phyloP scores from a whole-genome alignment of 2,888 invertebrate species.

The Hedychridium roseum region DNA sequence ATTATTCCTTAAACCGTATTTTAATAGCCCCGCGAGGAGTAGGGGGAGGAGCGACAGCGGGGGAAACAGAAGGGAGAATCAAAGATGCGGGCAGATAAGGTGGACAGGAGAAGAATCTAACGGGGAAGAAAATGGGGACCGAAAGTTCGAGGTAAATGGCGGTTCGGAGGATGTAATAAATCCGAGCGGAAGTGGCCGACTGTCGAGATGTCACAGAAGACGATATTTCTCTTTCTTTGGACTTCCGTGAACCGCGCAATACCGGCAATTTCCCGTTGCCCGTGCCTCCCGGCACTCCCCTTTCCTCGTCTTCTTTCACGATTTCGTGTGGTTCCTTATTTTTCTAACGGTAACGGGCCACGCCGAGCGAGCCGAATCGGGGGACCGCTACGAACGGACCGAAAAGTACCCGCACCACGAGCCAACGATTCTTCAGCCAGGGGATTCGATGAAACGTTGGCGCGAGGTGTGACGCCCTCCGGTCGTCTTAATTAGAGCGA shows the following conservation, averaged over 20 bases:
- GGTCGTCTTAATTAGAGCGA: too few species aligned
- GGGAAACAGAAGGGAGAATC: background rate
- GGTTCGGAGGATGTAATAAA: background rate
- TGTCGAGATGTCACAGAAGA: conserved; percentile 2
- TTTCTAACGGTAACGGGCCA: conserved; percentile 23
- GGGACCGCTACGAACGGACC: conserved; percentile 3
- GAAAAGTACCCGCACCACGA: conserved; percentile 4
- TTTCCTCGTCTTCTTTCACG: conserved; percentile 4
- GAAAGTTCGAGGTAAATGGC: background rate
- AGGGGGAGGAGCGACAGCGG: background rate
- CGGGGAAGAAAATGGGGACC: background rate
- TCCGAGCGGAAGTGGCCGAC: conserved; percentile 1
- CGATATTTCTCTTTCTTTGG: conserved; percentile 27
- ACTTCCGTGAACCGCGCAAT: conserved; percentile 16
- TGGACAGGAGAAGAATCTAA: background rate
- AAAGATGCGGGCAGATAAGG: background rate
- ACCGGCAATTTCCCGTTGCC: conserved; percentile 32
- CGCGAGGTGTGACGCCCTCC: too few species aligned
- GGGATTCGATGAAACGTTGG: too few species aligned
- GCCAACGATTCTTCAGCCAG: background rate
- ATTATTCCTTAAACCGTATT: conserved; percentile 30
- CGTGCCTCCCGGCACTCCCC: too few species aligned
- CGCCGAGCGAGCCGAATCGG: conserved; percentile 19
- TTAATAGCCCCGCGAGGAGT: conserved; percentile 9
- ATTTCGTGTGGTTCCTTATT: conserved; percentile 11